Evolutionary conservation across 2,888 invertebrate species (phyloP), one percentile per base, ranked within the genome.

Genomic region (Caenorhabditis doughertyi): DNA sequence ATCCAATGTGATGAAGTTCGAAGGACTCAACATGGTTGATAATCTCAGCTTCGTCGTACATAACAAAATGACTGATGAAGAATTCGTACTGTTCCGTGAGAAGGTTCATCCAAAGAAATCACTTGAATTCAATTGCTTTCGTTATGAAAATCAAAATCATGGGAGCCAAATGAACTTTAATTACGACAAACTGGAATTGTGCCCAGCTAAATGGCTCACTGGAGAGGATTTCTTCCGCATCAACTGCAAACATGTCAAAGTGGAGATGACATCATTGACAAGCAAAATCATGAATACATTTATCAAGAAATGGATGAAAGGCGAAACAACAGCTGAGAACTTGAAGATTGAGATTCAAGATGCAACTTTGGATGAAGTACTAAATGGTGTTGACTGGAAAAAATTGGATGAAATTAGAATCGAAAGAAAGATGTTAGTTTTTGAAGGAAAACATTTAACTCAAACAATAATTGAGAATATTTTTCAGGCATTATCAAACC

Each of bases 41-140:
- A 4, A 47, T 29, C 47, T 62, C 44, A 47, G 27, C n/a, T 62
- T 62, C 25, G 29, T 62, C 16, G 27, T 47, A 9, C 47, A 62
- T 47, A 29, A 44, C n/a, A 3, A 8, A 18, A 4, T 62, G 2
- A 62, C n/a, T 27, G 62, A 62, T n/a, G 2, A 47, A 4, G 62
- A 62, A 11, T 62, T 62, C 27, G 13, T 4, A 1, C 29, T 44
- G 0, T 62, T 62, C 44, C n/a, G 25, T 9, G 25, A 47, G 18
- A 62, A 44, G 3, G 39, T 62, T 29, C 44, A n/a, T 18, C 44
- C 62, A 16, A 62, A 62, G 29, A 62, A 44, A 8, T 3, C 2
- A 1, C 27, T 62, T 0, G n/a, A 7, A 9, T 47, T 62, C 27
- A 62, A 62, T 29, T 47, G 25, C 9, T 1, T n/a, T 11, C 0